phyloP scores from a whole-genome alignment of 2,113 vertebrate species.

The Jacana jacana region DNA sequence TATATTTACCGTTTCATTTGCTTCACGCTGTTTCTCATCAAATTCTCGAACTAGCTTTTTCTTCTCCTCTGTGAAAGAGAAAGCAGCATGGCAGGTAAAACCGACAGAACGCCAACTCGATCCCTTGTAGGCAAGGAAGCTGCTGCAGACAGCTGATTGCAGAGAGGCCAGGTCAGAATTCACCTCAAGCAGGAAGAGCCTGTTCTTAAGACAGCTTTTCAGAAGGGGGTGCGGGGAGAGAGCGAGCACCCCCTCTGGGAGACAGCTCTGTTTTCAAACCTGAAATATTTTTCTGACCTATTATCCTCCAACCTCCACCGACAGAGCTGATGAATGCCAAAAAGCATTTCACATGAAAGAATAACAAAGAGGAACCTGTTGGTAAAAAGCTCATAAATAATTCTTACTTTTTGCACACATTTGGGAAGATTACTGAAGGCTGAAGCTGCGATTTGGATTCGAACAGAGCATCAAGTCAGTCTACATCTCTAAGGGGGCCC shows the following conservation, averaged over 20 bases:
- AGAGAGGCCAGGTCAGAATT: background rate
- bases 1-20: slow-evolving; percentile 88
- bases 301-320: background rate
- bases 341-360: background rate
- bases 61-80: slow-evolving; percentile 85
- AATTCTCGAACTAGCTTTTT: slow-evolving; percentile 88
- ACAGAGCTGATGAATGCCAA: rapidly evolving
- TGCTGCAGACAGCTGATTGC: background rate
- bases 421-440: background rate
- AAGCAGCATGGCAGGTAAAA: background rate
- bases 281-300: background rate
- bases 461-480: background rate
- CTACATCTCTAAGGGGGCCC: background rate
- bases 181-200: background rate
- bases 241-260: background rate
- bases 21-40: slow-evolving; percentile 90
- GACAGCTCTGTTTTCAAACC: background rate
- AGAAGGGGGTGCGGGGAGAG: background rate
- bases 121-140: background rate
- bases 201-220: background rate
- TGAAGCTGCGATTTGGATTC: background rate
- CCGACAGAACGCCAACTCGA: background rate
- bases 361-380: background rate
- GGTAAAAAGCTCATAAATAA: background rate
- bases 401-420: background rate